Evolutionary conservation across 1,140 invertebrate species (phyloP).

Genomic region (Magallana angulata): DNA sequence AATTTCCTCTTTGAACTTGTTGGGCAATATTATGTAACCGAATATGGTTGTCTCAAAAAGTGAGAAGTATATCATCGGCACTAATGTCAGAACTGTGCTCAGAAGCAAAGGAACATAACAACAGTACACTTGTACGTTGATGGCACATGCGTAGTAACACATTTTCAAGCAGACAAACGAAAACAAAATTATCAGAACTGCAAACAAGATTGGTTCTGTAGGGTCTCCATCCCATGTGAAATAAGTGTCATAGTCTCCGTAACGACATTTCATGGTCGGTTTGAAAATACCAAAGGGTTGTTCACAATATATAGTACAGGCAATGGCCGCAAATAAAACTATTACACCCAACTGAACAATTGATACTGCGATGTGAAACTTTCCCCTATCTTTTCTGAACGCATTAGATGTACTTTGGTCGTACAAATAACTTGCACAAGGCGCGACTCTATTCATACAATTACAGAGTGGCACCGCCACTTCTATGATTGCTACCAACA

Average conservation of each 20-base stretch:
- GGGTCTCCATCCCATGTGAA: not conserved
- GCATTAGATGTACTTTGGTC: too few relatives aligned
- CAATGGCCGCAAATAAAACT: not conserved
- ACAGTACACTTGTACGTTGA: not conserved
- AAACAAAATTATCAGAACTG: not conserved
- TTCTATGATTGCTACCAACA: too few relatives aligned
- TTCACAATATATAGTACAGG: not conserved
- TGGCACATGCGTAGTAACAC: constrained; percentile 5
- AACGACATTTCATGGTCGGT: not conserved
- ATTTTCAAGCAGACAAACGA: not conserved
- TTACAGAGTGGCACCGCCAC: too few relatives aligned
- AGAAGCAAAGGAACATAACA: not conserved
- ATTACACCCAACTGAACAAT: not conserved
- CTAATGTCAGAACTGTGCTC: not conserved
- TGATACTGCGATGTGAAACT: not conserved
- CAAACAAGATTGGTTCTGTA: not conserved
- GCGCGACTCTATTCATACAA: too few relatives aligned
- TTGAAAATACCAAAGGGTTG: not conserved
- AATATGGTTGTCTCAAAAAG: not conserved
- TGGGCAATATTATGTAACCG: not conserved
- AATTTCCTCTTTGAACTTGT: not conserved
- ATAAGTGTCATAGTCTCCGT: not conserved
- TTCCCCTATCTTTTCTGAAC: not conserved
- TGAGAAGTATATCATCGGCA: not conserved
- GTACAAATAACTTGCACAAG: too few relatives aligned